Evolutionary conservation across 1,140 invertebrate genomes (phyloP).

Genomic region (Drosophila elegans): DNA sequence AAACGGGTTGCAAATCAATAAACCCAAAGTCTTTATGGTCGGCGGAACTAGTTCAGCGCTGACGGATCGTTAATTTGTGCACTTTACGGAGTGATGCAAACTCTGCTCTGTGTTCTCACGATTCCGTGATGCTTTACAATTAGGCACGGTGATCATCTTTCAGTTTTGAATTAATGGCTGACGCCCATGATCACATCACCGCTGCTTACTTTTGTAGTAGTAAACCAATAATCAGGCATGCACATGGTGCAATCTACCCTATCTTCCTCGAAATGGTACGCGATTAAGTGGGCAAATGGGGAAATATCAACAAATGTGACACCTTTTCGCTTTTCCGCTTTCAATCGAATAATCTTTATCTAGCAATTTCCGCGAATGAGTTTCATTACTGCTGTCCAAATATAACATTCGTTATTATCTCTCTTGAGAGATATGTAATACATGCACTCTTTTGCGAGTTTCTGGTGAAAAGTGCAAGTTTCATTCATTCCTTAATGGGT

Average conservation of each 20-base stretch:
- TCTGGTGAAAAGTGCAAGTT: conserved; percentile 21
- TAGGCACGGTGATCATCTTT: conserved; percentile 40
- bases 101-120: conserved; percentile 13
- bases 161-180: conserved; percentile 18
- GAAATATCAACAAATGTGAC: conserved; percentile 2
- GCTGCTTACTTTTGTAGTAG: not conserved
- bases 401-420: not conserved
- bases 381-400: not conserved
- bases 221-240: conserved; percentile 2
- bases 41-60: conserved; percentile 22
- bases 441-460: not conserved
- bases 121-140: conserved; percentile 45
- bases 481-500: conserved; percentile 19
- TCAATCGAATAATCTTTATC: not conserved
- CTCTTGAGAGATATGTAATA: not conserved
- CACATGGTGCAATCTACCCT: conserved; percentile 2
- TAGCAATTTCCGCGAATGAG: not conserved
- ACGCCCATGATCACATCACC: conserved; percentile 30
- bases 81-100: conserved; percentile 22
- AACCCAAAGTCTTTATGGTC: conserved; percentile 19
- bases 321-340: not conserved
- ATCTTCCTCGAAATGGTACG: not conserved
- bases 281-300: conserved; percentile 2
- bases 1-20: conserved; percentile 8
- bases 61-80: conserved; percentile 18